Percentiles rank a stretch among this genome's conserved stretches.
Evolutionary conservation across 2,113 vertebrate genomes (phyloP).

Genomic region (Eira barbara): DNA sequence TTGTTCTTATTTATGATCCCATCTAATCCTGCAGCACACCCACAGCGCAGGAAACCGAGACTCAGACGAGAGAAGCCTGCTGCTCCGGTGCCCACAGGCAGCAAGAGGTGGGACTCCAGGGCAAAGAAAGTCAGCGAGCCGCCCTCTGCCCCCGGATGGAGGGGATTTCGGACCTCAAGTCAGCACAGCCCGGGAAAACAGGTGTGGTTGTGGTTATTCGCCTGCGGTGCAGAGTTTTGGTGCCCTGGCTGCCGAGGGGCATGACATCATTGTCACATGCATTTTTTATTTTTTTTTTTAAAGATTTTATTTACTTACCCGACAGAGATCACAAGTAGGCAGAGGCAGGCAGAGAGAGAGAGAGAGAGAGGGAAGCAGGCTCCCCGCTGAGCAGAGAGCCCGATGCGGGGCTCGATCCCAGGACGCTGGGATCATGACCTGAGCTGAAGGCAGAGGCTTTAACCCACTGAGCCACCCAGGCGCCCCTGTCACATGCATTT

Average conservation of each 20-base stretch:
- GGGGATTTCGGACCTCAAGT: neutral
- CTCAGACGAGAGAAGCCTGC: neutral
- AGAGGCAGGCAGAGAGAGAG: no score
- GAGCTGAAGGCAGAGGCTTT: no score
- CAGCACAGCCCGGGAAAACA: neutral
- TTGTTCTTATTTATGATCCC: conserved; percentile 48
- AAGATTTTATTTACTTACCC: no score
- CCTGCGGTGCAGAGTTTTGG: neutral
- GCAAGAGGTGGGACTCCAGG: neutral
- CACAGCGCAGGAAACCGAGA: neutral
- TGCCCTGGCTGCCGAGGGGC: neutral
- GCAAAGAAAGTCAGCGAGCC: neutral
- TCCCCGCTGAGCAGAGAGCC: no score
- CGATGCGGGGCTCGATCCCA: no score
- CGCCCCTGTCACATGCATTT: neutral
- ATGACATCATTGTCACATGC: neutral
- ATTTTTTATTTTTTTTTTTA: no score
- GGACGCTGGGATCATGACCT: no score
- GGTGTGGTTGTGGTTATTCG: fast-evolving
- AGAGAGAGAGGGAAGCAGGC: no score
- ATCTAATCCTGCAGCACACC: neutral
- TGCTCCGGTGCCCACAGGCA: neutral
- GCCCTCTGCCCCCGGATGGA: neutral
- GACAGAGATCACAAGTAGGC: no score
- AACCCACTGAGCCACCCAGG: no score